Evolutionary conservation across 2,113 vertebrate genomes (phyloP).

Genomic region (Erinaceus europaeus): DNA sequence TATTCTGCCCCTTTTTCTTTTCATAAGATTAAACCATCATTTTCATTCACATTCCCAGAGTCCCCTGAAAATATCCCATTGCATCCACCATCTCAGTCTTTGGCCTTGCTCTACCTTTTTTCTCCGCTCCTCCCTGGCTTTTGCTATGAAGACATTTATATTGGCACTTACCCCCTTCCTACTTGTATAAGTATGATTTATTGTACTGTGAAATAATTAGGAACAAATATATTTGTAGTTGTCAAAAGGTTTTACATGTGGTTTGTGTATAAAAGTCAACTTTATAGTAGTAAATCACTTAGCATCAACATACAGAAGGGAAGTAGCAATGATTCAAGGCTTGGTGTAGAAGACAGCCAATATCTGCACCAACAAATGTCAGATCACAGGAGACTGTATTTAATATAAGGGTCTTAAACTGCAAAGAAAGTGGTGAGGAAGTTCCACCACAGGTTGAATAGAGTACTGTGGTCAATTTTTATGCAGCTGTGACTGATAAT

Average conservation of each 20-base stretch:
- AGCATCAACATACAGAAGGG: neutral
- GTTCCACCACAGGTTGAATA: neutral
- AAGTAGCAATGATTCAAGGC: neutral
- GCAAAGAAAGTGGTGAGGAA: neutral
- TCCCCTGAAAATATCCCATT: neutral
- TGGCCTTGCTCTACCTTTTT: neutral
- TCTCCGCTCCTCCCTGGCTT: neutral
- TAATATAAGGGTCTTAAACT: neutral
- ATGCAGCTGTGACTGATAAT: neutral
- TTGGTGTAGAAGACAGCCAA: neutral
- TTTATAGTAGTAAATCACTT: neutral
- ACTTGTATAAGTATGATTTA: neutral
- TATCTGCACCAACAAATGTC: neutral
- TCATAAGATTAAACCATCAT: neutral
- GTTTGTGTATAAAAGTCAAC: slow-evolving; percentile 6
- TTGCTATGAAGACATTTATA: neutral
- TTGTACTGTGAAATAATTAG: neutral
- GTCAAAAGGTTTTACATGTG: neutral
- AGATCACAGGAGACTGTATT: neutral
- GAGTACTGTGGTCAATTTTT: neutral
- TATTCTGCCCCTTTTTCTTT: neutral
- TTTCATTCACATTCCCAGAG: neutral
- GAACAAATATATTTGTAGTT: slow-evolving; percentile 23
- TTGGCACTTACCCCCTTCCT: neutral
- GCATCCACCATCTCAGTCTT: neutral